Base-by-base conservation (phyloP, 2,113 vertebrate species). In the Girardinichthys multiradiatus region DNA sequence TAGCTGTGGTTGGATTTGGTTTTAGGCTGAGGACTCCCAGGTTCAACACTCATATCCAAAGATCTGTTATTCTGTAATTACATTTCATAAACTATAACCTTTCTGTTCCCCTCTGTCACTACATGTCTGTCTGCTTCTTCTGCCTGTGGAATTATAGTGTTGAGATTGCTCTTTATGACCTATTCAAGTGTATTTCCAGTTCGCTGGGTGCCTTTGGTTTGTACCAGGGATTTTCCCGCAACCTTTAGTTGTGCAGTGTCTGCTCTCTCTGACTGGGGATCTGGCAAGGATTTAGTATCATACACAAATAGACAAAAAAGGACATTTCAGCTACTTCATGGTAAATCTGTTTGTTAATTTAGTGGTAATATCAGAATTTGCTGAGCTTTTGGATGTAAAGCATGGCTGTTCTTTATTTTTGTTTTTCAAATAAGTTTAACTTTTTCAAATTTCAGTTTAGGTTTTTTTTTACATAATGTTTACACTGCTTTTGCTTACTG, bases 181-280 rank as follows among this genome's bases (percentile, higher is more conserved):
- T 63, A 11, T 35, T 8, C 60, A 31, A 45, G 51, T 54, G 64
- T 45, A 28, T 39, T 77, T 77, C 77, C 81, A 88, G 81, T 87
- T 83, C 83, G 83, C 81, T 82, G 70, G 45, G 79, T 62, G 77
- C 61, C 64, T 75, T 79, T 64, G 81, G 78, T 85, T 79, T 82
- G 64, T 31, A 80, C 65, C 76, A 66, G 87, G 86, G 87, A 79
- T 85, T 87, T 90, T 85, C 84, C 85, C 77, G 57, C 68, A 75
- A 65, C n/a, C 68, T 76, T 64, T 64, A 63, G 29, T 84, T 82
- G 77, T 77, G 70, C 62, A 79, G 64, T 78, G 78, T 87, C 79
- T 76, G 64, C 39, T 83, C 51, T 82, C 72, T 84, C 78, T 77
- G 68, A 74, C 70, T 27, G 72, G 7, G 13, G 60, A 85, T 76